Conservation (phyloP, 2,113 vertebrate genomes). For the Procavia capensis region DNA sequence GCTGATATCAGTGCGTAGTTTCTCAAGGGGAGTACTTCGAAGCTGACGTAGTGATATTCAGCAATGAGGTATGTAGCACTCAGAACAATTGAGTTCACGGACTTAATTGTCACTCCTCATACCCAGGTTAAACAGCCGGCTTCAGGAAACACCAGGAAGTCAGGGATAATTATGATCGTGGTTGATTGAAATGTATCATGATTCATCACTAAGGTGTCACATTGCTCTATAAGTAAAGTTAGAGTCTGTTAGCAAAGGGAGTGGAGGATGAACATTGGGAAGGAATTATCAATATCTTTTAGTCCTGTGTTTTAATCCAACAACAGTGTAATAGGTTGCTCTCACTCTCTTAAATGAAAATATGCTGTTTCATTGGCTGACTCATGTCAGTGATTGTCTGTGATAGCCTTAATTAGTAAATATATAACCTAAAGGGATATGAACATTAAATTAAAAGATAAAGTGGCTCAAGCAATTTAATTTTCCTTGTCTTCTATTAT, state of each 20-base stretch:
- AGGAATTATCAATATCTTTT: background rate
- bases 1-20: too few relatives aligned
- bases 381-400: background rate
- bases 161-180: background rate
- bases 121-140: background rate
- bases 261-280: background rate
- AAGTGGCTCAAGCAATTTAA: background rate
- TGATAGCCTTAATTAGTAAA: constrained; percentile 4
- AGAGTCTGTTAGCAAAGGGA: background rate
- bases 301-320: background rate
- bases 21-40: too few relatives aligned
- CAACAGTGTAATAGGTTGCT: background rate
- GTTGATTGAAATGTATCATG: background rate
- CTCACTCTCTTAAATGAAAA: background rate
- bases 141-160: background rate
- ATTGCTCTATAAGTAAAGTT: constrained; percentile 24
- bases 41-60: too few relatives aligned
- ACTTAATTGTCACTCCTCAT: too few relatives aligned
- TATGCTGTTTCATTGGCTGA: background rate
- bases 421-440: background rate
- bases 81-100: too few relatives aligned
- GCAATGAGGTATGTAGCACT: too few relatives aligned
- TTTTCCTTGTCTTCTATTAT: constrained; percentile 43
- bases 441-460: constrained; percentile 8
- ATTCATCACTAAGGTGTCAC: background rate